Conservation (phyloP, 2,888 invertebrate genomes). For the Drosophila ustulata region DNA sequence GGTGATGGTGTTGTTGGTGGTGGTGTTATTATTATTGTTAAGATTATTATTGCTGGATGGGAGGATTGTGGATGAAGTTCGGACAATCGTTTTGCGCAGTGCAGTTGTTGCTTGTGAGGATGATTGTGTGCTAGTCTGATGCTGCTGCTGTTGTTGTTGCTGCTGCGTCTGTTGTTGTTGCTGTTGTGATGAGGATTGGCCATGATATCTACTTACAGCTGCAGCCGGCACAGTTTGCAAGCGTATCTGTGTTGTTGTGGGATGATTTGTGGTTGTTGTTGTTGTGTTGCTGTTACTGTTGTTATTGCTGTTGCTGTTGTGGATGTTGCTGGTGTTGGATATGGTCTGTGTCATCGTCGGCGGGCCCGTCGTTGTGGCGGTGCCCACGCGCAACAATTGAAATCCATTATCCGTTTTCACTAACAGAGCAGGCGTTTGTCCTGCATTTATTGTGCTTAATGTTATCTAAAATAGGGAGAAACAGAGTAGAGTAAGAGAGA, state of each 20-base stretch:
- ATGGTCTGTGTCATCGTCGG: conserved; percentile 85
- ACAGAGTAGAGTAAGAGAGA: conserved; percentile 53
- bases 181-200: conserved; percentile 87
- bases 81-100: conserved; percentile 87
- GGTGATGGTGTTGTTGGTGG: conserved; percentile 59
- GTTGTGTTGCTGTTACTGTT: conserved; percentile 66
- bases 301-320: conserved; percentile 41
- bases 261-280: conserved; percentile 83
- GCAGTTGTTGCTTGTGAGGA: conserved; percentile 80
- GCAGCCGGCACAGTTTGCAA: conserved; percentile 94
- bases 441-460: conserved; percentile 94
- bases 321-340: conserved; percentile 83
- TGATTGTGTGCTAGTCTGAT: conserved; percentile 67
- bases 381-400: conserved; percentile 95
- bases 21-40: conserved; percentile 66
- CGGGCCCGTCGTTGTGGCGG: conserved; percentile 89
- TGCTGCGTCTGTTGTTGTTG: conserved; percentile 82
- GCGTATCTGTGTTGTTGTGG: conserved; percentile 91
- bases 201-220: conserved; percentile 92
- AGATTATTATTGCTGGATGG: conserved; percentile 75
- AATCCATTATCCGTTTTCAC: conserved; percentile 98
- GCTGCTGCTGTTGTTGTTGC: conserved; percentile 60
- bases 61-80: conserved; percentile 81
- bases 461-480: conserved; percentile 89
- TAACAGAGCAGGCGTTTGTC: conserved; percentile 94